Base-by-base conservation (phyloP, 2,888 invertebrate genomes). In the Pyrocoelia pectoralis region DNA sequence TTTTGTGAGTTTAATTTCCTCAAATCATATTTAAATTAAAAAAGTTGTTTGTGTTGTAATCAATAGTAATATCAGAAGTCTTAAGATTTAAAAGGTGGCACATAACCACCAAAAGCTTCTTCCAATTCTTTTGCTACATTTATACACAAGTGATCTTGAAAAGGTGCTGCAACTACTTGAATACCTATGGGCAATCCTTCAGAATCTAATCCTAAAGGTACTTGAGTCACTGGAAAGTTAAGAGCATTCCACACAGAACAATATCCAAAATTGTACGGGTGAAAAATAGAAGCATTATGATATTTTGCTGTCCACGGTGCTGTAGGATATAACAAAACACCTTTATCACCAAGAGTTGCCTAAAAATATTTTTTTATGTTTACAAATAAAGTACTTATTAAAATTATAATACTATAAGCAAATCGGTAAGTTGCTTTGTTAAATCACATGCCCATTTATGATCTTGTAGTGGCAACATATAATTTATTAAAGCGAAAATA, bases 171-270 rank as follows among this genome's bases (percentile, higher is more conserved):
- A 10, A 91, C 89, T n/a, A 91, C 86, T 80, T 95, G 95, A 12
- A 95, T 77, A 17, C 95, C 95, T 10, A 94, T 73, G 0, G 95
- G 95, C 0, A 95, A 75, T 0, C 93, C 93, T 4, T 85, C 83
- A 1, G 81, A 75, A 72, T 86, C 86, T 50, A 95, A 79, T 0
- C 95, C 95, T 29, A 95, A 80, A 0, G 95, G 95, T 2, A 94
- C 91, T 84, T 94, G 93, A 0, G 92, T 94, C 0, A 87, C 89
- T 0, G 97, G 97, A 50, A 95, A 83, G 48, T 89, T 88, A 14
- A 97, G 80, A 8, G 89, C 91, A 81, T 96, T 97, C 81, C 95
- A 92, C 55, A 97, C 83, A 14, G 89, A 89, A 81, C 93, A 95
- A 81, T 95, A 94, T 50, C 88, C 86, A 79, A 95, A 94, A 83